phyloP scores from a whole-genome alignment of 2,888 invertebrate genomes.

The Thera britannica region DNA sequence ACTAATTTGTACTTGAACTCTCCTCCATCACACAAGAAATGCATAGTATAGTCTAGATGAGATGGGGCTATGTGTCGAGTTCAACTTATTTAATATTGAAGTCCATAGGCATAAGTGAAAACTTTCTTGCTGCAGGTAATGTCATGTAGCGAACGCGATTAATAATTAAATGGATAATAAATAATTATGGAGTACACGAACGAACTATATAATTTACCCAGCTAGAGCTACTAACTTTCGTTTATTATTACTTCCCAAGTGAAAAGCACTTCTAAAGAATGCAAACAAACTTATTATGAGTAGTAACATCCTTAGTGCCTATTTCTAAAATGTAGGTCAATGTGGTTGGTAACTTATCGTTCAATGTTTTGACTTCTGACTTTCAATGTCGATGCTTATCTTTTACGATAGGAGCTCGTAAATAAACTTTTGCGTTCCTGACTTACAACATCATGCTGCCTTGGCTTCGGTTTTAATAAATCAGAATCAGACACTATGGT shows the following conservation, averaged over 20 bases:
- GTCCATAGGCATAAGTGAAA: no score
- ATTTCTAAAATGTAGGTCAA: slow-evolving; percentile 37
- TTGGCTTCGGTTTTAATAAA: slow-evolving; percentile 17
- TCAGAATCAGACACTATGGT: slow-evolving; percentile 10
- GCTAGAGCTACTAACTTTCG: neutral
- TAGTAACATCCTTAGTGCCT: slow-evolving; percentile 1
- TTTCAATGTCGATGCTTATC: slow-evolving; percentile 44
- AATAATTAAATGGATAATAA: neutral
- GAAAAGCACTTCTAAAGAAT: slow-evolving; percentile 5
- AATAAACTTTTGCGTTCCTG: slow-evolving; percentile 37
- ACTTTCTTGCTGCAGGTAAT: neutral
- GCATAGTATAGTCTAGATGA: no score
- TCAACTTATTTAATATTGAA: no score
- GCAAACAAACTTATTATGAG: neutral
- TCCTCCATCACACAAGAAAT: no score
- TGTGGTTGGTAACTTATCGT: slow-evolving; percentile 34
- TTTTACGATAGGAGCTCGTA: slow-evolving; percentile 34
- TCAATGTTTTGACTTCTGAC: slow-evolving; percentile 41
- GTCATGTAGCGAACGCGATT: no score
- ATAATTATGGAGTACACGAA: neutral
- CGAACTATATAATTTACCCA: neutral
- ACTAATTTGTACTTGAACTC: no score
- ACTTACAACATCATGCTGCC: slow-evolving; percentile 21
- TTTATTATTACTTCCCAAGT: slow-evolving; percentile 3
- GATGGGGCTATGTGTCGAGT: no score